phyloP scores from a whole-genome alignment of 2,797 vertebrate species.

The Sebastes oblongus region DNA sequence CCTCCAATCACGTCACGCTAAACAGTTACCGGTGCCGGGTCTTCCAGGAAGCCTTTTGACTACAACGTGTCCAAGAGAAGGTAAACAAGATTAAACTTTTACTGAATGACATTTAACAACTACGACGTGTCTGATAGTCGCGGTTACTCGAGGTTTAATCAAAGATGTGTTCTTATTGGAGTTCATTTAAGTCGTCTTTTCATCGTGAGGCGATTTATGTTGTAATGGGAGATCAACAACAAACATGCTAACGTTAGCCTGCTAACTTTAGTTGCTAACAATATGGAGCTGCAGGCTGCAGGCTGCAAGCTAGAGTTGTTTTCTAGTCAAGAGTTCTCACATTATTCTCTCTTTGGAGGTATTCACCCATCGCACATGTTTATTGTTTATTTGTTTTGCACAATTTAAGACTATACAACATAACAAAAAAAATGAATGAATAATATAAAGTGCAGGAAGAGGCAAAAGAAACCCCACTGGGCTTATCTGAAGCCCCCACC shows the following conservation, averaged over 20 bases:
- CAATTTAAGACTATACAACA: too few relatives aligned
- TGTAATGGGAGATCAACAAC: constrained; percentile 33
- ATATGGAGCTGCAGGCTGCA: neutral
- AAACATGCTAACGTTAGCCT: constrained; percentile 65
- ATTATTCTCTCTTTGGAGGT: neutral
- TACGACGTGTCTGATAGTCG: fast-evolving
- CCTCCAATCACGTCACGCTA: constrained; percentile 53
- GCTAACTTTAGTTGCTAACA: constrained; percentile 27
- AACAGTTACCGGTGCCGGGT: neutral
- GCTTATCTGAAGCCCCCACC: too few relatives aligned
- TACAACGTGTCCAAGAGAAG: constrained; percentile 52
- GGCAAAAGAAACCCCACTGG: too few relatives aligned
- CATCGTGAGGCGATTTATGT: neutral
- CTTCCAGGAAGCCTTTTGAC: neutral
- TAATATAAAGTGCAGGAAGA: too few relatives aligned
- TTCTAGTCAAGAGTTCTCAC: neutral
- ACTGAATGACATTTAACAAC: fast-evolving
- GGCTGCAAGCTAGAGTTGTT: neutral
- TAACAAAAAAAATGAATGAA: too few relatives aligned
- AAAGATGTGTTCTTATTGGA: too few relatives aligned
- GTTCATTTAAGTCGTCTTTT: neutral
- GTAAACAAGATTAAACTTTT: constrained; percentile 60
- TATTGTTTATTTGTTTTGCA: too few relatives aligned
- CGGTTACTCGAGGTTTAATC: fast-evolving
- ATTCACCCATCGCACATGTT: neutral